Percentiles rank a stretch among this genome's conserved stretches.
Conservation (phyloP, 2,113 vertebrate genomes). For the Odocoileus virginianus region DNA sequence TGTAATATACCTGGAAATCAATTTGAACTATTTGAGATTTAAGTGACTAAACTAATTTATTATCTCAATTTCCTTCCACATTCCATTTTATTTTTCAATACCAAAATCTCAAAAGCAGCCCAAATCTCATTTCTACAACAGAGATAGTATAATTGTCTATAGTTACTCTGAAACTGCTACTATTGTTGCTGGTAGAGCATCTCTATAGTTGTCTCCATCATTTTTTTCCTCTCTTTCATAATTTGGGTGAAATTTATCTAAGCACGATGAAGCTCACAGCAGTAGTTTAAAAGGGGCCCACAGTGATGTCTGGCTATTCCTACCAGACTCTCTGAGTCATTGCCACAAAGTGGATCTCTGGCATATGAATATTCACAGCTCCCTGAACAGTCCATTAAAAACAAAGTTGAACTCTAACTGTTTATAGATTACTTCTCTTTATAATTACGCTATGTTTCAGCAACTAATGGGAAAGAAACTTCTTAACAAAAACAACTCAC, state of each 20-base stretch:
- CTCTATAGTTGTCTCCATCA: neutral
- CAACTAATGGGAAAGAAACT: slow-evolving; percentile 68
- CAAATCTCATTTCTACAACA: neutral
- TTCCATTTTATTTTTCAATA: slow-evolving; percentile 35
- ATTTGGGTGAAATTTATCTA: slow-evolving; percentile 41
- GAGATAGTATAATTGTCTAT: neutral
- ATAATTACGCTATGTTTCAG: slow-evolving; percentile 69
- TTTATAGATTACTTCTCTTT: slow-evolving; percentile 70
- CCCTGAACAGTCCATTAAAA: slow-evolving; percentile 63
- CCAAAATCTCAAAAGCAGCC: neutral
- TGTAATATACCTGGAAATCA: neutral
- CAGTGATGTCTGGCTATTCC: neutral
- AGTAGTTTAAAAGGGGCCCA: neutral
- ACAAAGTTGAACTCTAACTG: slow-evolving; percentile 65
- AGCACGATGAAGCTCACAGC: neutral
- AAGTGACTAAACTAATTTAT: slow-evolving; percentile 33
- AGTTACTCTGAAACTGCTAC: neutral
- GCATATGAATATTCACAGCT: slow-evolving; percentile 54
- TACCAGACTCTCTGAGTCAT: neutral
- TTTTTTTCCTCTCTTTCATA: slow-evolving; percentile 9
- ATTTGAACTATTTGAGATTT: neutral
- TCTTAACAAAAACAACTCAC: slow-evolving; percentile 65
- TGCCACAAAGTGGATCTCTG: slow-evolving; percentile 8
- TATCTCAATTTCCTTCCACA: slow-evolving; percentile 24
- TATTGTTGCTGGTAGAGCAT: neutral